Conservation (phyloP, 2,888 invertebrate genomes). For the Podabrus alpinus region DNA sequence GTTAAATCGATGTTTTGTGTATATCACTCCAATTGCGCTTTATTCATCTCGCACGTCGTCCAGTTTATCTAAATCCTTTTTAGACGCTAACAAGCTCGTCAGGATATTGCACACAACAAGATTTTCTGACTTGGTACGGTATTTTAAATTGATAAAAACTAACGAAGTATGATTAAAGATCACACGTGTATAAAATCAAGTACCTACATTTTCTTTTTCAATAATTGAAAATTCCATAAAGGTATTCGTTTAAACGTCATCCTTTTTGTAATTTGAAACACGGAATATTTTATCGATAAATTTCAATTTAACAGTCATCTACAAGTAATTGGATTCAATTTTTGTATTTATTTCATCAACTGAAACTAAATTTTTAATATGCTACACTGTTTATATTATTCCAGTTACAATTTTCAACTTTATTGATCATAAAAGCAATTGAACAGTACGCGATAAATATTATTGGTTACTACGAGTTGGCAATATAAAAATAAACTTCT, state of each 20-base stretch:
- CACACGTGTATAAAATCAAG: conserved; percentile 1
- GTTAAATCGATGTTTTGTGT: conserved; percentile 19
- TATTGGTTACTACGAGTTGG: not conserved
- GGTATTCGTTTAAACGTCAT: not conserved
- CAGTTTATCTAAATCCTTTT: conserved; percentile 6
- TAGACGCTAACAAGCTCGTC: conserved; percentile 20
- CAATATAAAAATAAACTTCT: not conserved
- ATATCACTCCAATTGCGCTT: conserved; percentile 6
- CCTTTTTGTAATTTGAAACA: not conserved
- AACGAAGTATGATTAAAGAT: conserved; percentile 13
- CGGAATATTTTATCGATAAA: not conserved
- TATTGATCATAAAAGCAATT: not conserved
- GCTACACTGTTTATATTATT: not conserved
- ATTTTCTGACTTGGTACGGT: not conserved
- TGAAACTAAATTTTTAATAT: not conserved
- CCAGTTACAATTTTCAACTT: not conserved
- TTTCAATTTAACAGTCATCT: not conserved
- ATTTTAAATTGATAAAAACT: conserved; percentile 10
- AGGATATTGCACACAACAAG: conserved; percentile 12
- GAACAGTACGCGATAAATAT: not conserved
- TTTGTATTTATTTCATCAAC: not conserved
- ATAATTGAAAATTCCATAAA: not conserved
- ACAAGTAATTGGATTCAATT: not conserved
- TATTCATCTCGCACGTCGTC: conserved; percentile 6
- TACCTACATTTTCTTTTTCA: not conserved